Evolutionary conservation across 1,140 invertebrate genomes (phyloP), one percentile per base, ranked within the genome.

Genomic region (Cyrtorhinus lividipennis): DNA sequence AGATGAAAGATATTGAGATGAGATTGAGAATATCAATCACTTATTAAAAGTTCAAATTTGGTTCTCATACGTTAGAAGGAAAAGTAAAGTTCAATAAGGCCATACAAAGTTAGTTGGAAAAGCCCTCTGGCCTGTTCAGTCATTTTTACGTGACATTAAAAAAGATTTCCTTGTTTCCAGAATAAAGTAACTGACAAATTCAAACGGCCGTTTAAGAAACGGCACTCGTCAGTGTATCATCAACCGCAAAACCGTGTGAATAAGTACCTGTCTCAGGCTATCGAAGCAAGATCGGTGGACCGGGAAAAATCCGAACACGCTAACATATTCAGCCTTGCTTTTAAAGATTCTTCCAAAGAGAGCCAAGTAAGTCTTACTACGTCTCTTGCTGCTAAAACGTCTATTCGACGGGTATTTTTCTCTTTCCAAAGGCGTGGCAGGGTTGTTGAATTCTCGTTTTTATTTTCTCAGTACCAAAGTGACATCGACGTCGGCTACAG

Each of bases 251-350:
- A 92, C 74, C 80, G 90, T 66, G 89, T 92, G 24, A 93, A 93
- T 78, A 92, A 92, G 73, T 93, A 90, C 75, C 78, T 94, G 64
- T 84, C 87, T 56, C 88, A 92, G 76, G 90, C 90, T 1, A 92
- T 94, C 66, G 88, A 90, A 69, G 90, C 90, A n/a, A 77, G 90
- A 59, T 88, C 86, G 72, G 87, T 93, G 27, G 89, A 93, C 72
- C 79, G 86, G 64, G 90, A 93, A 73, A 93, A 93, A 73, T 83
- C 86, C 15, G 87, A 85, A 48, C 89, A 93, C 71, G 89, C 93
- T 27, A 89, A 90, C 71, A 78, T 88, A 8, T 68, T 90, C 22
- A 92, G 88, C 1, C 75, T 94, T 24, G 85, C 85, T 67, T 94
- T 95, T 71, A 88, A 87, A 70, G 86, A 90, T 67, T 76, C 78